phyloP scores from a whole-genome alignment of 2,888 invertebrate genomes.

The Drosophila mimica region DNA sequence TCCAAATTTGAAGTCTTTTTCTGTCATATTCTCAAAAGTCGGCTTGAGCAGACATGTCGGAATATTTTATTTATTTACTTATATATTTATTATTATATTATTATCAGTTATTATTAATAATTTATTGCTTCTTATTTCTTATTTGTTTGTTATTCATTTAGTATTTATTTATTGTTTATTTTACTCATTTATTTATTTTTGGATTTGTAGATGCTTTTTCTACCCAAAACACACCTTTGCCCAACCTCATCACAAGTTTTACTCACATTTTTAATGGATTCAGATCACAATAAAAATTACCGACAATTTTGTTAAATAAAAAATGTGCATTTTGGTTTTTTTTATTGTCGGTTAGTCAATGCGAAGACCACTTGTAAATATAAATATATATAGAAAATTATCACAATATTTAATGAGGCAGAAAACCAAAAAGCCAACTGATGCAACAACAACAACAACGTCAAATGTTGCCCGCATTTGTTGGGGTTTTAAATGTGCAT shows the following conservation, averaged over 20 bases:
- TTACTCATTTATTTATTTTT: background rate
- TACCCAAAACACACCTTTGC: background rate
- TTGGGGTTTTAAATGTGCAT: conserved; percentile 42
- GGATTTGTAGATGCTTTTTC: background rate
- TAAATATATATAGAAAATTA: conserved; percentile 79
- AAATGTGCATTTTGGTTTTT: background rate
- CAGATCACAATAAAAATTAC: background rate
- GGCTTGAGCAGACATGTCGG: too few species aligned
- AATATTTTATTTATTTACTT: too few species aligned
- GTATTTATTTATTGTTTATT: background rate
- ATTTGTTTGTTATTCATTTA: background rate
- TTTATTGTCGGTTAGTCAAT: conserved; percentile 52
- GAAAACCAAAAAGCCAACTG: conserved; percentile 65
- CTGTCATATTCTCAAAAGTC: too few species aligned
- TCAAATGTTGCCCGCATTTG: conserved; percentile 1
- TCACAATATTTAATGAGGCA: conserved; percentile 78
- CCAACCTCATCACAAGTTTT: background rate
- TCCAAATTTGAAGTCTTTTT: too few species aligned
- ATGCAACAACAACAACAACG: conserved; percentile 26
- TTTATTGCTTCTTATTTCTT: background rate
- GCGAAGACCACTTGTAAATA: conserved; percentile 73
- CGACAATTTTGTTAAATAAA: background rate
- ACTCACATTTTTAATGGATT: background rate
- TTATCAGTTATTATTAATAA: too few species aligned
- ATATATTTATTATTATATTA: too few species aligned